Percentiles rank a stretch among this genome's conserved stretches.
These are phyloP conservation scores for Perithous albicinctus DNA, from an alignment of 2,888 invertebrate genomes.

Conservation along the genomic window DNA sequence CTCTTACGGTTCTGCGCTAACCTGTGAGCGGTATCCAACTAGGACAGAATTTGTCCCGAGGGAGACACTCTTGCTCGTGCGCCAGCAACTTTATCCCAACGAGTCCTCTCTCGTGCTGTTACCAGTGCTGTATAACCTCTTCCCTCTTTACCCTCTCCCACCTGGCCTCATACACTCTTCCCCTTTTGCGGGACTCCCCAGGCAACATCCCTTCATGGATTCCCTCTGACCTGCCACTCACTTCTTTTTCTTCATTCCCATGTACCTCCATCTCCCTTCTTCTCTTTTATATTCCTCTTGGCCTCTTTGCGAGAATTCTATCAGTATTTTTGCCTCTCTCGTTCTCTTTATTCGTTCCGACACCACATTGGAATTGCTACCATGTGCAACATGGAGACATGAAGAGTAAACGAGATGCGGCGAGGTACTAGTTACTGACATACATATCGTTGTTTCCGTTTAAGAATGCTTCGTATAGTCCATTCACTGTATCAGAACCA, in stretches of 20 bases:
- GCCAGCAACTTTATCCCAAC: constrained; percentile 73
- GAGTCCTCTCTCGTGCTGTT: constrained; percentile 53
- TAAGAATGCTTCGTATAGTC: not conserved
- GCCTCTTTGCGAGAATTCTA: constrained; percentile 37
- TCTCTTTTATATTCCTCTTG: constrained; percentile 32
- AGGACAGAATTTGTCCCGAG: constrained; percentile 78
- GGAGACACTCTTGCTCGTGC: constrained; percentile 75
- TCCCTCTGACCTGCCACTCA: constrained; percentile 45
- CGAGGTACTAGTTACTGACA: not conserved
- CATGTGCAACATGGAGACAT: not conserved
- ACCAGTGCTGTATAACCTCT: constrained; percentile 52
- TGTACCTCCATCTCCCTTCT: constrained; percentile 8
- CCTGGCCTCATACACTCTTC: constrained; percentile 40
- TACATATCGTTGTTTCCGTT: not conserved
- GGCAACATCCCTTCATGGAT: constrained; percentile 52
- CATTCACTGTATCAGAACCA: not conserved
- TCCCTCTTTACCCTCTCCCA: constrained; percentile 4
- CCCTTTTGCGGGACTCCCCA: constrained; percentile 53
- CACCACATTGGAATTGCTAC: not conserved
- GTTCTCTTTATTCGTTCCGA: not conserved
- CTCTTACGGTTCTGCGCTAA: constrained; percentile 71
- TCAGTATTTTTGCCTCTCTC: constrained; percentile 13
- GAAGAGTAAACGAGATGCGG: not conserved
- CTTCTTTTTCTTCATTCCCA: constrained; percentile 28
- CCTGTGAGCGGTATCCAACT: constrained; percentile 77